Evolutionary conservation across 1,140 invertebrate species (phyloP).

Genomic region (Gonioctena quinquepunctata): DNA sequence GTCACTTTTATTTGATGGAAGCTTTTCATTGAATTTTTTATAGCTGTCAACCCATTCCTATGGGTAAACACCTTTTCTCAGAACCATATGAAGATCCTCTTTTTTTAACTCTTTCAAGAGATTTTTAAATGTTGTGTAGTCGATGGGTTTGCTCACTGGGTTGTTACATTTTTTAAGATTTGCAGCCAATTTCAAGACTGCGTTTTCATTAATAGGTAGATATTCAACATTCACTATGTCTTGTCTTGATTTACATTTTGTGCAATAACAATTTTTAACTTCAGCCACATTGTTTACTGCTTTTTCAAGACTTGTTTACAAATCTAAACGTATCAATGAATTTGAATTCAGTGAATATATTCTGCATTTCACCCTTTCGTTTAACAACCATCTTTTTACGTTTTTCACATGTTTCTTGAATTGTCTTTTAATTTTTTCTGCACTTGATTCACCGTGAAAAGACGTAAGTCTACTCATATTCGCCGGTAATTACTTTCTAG

Average conservation of each 20-base stretch:
- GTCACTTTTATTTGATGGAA: no score
- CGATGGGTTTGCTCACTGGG: conserved; percentile 5
- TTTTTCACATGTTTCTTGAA: conserved; percentile 21
- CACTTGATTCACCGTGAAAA: background rate
- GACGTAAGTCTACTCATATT: conserved; percentile 8
- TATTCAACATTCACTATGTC: conserved; percentile 8
- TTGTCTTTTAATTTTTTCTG: conserved; percentile 17
- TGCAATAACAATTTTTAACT: no score
- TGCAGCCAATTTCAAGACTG: conserved; percentile 14
- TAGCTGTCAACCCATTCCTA: conserved; percentile 22
- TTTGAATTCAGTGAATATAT: conserved; percentile 4
- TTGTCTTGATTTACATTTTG: no score
- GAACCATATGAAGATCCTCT: no score
- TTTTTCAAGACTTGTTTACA: conserved; percentile 12
- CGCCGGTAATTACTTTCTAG: background rate
- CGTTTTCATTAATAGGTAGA: conserved; percentile 8
- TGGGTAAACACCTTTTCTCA: no score
- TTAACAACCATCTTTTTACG: conserved; percentile 5
- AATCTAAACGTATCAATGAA: no score
- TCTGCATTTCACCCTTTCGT: conserved; percentile 11
- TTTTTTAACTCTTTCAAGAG: no score
- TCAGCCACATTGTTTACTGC: no score
- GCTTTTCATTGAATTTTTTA: conserved; percentile 20
- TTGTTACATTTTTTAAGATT: no score
- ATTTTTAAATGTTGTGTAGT: conserved; percentile 24